These are phyloP conservation scores for Choristoneura rosaceana DNA, from an alignment of 2,888 invertebrate genomes.

Conservation along the genomic window DNA sequence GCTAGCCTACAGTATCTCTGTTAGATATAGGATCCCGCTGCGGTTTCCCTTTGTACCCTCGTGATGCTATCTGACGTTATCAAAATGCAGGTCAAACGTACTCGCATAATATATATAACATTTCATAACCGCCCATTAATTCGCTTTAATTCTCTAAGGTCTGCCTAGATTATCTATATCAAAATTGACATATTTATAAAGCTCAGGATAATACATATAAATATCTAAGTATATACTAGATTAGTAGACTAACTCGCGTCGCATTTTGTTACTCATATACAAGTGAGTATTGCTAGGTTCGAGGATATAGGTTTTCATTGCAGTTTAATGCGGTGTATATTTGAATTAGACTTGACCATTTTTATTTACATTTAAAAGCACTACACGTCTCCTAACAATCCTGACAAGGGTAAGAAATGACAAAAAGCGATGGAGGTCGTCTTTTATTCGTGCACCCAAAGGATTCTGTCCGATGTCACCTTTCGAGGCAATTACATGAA, in stretches of 20 bases:
- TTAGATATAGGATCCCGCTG: constrained; percentile 25
- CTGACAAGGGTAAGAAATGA: constrained; percentile 69
- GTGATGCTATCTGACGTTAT: constrained; percentile 31
- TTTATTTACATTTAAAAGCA: constrained; percentile 59
- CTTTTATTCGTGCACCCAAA: constrained; percentile 61
- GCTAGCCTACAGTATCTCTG: constrained; percentile 12
- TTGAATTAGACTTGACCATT: constrained; percentile 27
- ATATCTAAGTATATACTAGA: too few species aligned
- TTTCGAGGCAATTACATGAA: constrained; percentile 48
- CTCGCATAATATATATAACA: too few species aligned
- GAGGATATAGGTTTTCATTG: not conserved
- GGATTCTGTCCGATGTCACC: constrained; percentile 56
- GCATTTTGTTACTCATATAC: too few species aligned
- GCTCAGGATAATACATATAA: too few species aligned
- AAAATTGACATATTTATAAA: too few species aligned
- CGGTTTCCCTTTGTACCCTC: constrained; percentile 35
- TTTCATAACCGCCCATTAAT: not conserved
- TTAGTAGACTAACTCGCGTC: too few species aligned
- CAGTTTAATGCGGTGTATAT: constrained; percentile 4
- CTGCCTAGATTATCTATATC: too few species aligned
- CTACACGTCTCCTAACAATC: constrained; percentile 57
- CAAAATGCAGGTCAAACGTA: constrained; percentile 23
- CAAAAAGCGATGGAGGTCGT: constrained; percentile 63
- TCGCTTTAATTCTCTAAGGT: not conserved
- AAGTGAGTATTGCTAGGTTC: too few species aligned